Evolutionary conservation across 23 tunicate species (phyloP), one percentile per base, ranked within the genome.

Genomic region (Corella eumyota): DNA sequence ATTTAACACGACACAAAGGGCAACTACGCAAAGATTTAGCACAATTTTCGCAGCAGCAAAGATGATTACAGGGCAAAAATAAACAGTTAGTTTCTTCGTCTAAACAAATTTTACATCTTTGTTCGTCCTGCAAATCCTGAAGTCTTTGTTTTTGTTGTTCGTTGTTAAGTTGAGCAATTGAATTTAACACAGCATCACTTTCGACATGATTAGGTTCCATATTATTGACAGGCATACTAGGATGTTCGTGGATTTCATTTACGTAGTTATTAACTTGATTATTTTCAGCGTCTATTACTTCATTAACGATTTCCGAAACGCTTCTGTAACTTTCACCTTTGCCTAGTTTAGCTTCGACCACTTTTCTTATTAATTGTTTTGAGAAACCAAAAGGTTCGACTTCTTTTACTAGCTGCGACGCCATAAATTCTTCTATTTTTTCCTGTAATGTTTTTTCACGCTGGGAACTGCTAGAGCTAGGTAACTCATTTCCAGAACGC

Each of bases 31-130:
- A 28, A 2, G 67, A 58, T 7, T 51, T 25, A 1, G 91, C 74
- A 51, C 91, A 81, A 4, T 73, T 30, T 1, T 58, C 23, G 36
- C 91, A 81, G 25, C 55, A 65, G 38, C 74, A 81, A 19, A 81
- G n/a, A 60, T 81, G 91, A 38, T 70, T 58, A 36, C 91, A 81
- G 9, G 78, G 66, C 9, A 66, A 7, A 23, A 81, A 67, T 2
- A 72, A 28, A 46, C 70, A 61, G 62, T 72, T 31, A 32, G 47
- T 25, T 33, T 45, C 29, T 4, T 26, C 20, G 45, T 81, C 91
- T 6, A 81, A 50, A 40, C 91, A 81, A 30, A 81, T 57, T 61
- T 81, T 81, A 46, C 91, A 81, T 2, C 50, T 58, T 26, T 26
- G 24, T 37, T 72, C 78, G 37, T 71, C 73, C 36, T 33, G 30